Evolutionary conservation across 2,113 vertebrate species (phyloP).

Genomic region (Illadopsis cleaveri): DNA sequence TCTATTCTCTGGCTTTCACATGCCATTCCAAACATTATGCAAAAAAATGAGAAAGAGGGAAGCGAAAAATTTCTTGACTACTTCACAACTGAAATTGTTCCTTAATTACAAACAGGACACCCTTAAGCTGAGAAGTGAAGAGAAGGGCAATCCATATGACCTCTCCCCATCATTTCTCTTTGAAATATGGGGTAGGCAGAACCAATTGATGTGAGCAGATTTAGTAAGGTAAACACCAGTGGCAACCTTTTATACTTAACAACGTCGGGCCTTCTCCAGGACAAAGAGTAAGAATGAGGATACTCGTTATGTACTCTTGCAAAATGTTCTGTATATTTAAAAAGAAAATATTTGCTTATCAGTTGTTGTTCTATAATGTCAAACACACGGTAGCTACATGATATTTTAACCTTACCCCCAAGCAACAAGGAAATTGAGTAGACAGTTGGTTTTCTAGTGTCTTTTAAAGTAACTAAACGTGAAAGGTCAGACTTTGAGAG

Average conservation of each 20-base stretch:
- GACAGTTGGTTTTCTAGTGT: not conserved
- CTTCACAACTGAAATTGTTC: constrained; percentile 6
- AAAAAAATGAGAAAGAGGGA: not conserved
- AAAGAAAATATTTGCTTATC: constrained; percentile 66
- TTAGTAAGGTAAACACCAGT: constrained; percentile 58
- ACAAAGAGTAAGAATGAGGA: constrained; percentile 13
- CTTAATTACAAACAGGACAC: constrained; percentile 62
- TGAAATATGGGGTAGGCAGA: constrained; percentile 59
- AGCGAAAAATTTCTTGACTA: not conserved
- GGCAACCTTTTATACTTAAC: constrained; percentile 17
- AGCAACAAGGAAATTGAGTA: constrained; percentile 43
- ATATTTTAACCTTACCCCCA: constrained; percentile 51
- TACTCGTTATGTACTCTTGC: not conserved
- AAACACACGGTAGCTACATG: constrained; percentile 25
- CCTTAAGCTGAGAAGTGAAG: constrained; percentile 25
- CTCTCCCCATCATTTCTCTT: constrained; percentile 38
- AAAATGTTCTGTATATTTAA: constrained; percentile 9
- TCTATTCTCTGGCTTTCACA: not conserved
- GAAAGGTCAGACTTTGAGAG: constrained; percentile 30
- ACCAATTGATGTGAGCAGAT: constrained; percentile 54
- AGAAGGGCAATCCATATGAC: constrained; percentile 3
- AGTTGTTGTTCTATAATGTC: constrained; percentile 1
- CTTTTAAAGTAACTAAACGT: constrained; percentile 12
- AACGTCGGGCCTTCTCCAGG: not conserved
- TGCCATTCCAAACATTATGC: not conserved